Base-by-base conservation (phyloP, 1,140 invertebrate species). In the Calephelis virginiensis region DNA sequence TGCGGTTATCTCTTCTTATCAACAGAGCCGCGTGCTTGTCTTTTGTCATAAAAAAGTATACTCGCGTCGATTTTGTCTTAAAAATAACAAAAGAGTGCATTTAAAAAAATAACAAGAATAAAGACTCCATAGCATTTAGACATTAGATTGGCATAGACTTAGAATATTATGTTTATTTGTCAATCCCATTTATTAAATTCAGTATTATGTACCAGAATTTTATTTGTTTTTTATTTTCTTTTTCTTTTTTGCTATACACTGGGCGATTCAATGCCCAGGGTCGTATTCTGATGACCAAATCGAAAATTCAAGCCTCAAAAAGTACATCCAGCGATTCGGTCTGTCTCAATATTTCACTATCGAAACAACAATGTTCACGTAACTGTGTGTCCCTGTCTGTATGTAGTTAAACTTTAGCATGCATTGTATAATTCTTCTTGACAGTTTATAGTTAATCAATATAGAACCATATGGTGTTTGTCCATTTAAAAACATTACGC, bases 211-310 rank as follows among this genome's bases (percentile, higher is more conserved):
- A 43, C 6, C 40, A 43, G 8, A 9, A 43, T 82, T 80, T 62
- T 82, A 80, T 85, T 85, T 66, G 77, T 80, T 78, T 78, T 79
- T 64, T 85, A 81, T 86, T 69, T 85, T 70, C 85, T 82, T 83
- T 83, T 75, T n/a, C 69, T 80, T 73, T 76, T 67, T 76, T 74
- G 78, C 80, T 76, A 80, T 77, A 76, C 80, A 77, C 79, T 83
- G 80, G 79, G 75, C 80, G 77, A 76, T 77, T 74, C 64, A 75
- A 75, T 75, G 70, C 77, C 78, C 84, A 90, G 87, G 87, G 83
- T 85, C 85, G 86, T 82, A 88, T 90, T 81, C 82, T 85, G 81
- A 80, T 87, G 85, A 85, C 87, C 76, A 90, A 89, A 89, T 86
- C 85, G 80, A 90, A 87, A 80, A 90, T 86, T 85, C 85, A 88